Base-by-base conservation (phyloP, 2,797 vertebrate genomes). In the Mionectes olivaceus region DNA sequence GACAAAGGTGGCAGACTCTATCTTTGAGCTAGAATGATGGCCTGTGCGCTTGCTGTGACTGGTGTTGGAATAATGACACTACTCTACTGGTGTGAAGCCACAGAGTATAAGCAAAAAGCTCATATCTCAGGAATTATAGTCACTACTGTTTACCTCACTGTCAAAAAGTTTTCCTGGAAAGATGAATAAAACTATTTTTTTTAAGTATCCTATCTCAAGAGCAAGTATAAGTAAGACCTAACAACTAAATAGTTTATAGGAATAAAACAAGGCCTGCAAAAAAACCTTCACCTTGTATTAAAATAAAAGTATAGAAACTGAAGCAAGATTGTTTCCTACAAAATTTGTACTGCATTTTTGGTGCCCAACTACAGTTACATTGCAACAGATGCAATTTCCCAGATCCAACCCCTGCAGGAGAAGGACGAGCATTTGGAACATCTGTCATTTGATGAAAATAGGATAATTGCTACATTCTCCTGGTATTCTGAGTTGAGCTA, bases 381-480 rank as follows among this genome's bases (percentile, higher is more conserved):
- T 84, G 18, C 57, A 95, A 70, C 89, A 95, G 78, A 94, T 94
- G 55, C 71, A 57, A 94, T 96, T 89, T 91, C 60, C 59, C 55
- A 79, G 25, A 83, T 56, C 55, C 56, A 94, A 18, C 7, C 37
- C 39, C 70, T 87, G 44, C 59, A 49, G 19, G 86, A 95, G 52
- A 60, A 43, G 16, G 17, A 10, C 60, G 35, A 84, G 43, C 22
- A 63, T 86, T 96, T 94, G 63, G 25, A 96, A 93, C 90, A 97
- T 85, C 92, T 97, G 94, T 37, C 50, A 18, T 88, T 64, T 37
- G 43, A 81, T 91, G 71, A 94, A 95, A 95, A 69, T 35, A 91
- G 23, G 65, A 63, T 92, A 95, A 91, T 95, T 83, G 30, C 78
- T 73, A 11, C 13, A 68, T 43, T 94, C 43, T 88, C 71, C 47